Base-by-base conservation (phyloP, 2,113 vertebrate species). In the Coregonus clupeaformis region DNA sequence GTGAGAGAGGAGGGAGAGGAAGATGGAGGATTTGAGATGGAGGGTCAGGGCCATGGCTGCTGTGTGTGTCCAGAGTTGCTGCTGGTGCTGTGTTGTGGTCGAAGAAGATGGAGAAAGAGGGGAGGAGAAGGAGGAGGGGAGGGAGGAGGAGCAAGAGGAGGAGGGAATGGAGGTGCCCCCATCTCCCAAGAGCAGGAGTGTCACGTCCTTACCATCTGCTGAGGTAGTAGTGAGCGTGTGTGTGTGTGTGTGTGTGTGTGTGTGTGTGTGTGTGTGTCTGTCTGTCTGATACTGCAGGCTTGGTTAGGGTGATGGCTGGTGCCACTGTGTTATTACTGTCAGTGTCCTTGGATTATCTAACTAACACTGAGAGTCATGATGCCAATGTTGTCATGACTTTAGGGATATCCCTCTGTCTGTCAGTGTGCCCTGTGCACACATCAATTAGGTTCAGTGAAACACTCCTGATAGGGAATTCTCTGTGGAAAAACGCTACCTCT, bases 11-110 rank as follows among this genome's bases (percentile, higher is more conserved):
- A 65, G 60, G 29, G 29, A 71, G 12, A 24, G 32, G 6, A 80
- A 81, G 55, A 92, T 91, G 91, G 91, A 92, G 78, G 80, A 72
- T 25, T 22, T 84, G 77, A 72, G 47, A 13, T 55, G 77, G 72
- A 85, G 84, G 71, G 45, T 82, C 49, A 72, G 78, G 49, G 68
- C 71, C 2, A 32, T 80, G 12, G 42, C 75, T 27, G 30, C 74
- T 11, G 25, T 27, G 45, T 89, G 89, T 47, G 74, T 76, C 63
- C 85, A 79, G 69, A 86, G 75, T 18, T 89, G 79, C 55, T 83
- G 82, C 45, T 83, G 84, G 77, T 83, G 82, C 68, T 91, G 85
- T 70, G 85, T 85, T 69, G 30, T 68, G 5, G 68, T 77, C 20
- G 81, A 75, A 25, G 78, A 82, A 9, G 78, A 86, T 3, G 72